Evolutionary conservation across 2,797 vertebrate genomes (phyloP).

Genomic region (Adrianichthys oophorus): DNA sequence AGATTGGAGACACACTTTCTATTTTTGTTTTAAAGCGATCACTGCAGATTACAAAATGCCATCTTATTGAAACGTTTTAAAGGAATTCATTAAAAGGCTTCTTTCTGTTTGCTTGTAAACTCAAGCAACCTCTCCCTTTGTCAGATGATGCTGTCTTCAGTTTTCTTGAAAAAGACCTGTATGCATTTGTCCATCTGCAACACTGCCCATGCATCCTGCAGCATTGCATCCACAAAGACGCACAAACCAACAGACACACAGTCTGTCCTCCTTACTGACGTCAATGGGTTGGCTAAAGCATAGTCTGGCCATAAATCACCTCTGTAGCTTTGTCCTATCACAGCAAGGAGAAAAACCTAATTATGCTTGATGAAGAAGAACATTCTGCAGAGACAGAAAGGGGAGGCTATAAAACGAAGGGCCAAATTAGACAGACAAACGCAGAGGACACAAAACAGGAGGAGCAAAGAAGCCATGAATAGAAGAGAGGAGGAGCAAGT

Average conservation of each 20-base stretch:
- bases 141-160: constrained; percentile 62
- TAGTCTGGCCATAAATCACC: constrained; percentile 78
- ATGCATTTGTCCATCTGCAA: constrained; percentile 39
- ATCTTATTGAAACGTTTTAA: background rate
- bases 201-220: constrained; percentile 39
- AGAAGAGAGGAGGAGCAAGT: constrained; percentile 3
- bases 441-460: constrained; percentile 48
- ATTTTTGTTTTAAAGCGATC: no score
- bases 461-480: constrained; percentile 13
- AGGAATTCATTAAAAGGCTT: background rate
- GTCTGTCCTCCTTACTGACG: constrained; percentile 44
- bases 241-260: constrained; percentile 27
- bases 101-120: constrained; percentile 22
- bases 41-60: no score
- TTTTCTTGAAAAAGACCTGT: constrained; percentile 58
- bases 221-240: constrained; percentile 11
- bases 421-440: constrained; percentile 51
- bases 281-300: constrained; percentile 61
- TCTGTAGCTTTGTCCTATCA: constrained; percentile 75
- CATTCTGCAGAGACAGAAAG: constrained; percentile 66
- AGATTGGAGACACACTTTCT: no score
- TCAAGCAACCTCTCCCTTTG: constrained; percentile 50
- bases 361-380: constrained; percentile 78
- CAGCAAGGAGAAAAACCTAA: constrained; percentile 81
- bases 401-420: constrained; percentile 69